phyloP scores from a whole-genome alignment of 2,797 vertebrate genomes.

The Platyrinchus mystaceus region DNA sequence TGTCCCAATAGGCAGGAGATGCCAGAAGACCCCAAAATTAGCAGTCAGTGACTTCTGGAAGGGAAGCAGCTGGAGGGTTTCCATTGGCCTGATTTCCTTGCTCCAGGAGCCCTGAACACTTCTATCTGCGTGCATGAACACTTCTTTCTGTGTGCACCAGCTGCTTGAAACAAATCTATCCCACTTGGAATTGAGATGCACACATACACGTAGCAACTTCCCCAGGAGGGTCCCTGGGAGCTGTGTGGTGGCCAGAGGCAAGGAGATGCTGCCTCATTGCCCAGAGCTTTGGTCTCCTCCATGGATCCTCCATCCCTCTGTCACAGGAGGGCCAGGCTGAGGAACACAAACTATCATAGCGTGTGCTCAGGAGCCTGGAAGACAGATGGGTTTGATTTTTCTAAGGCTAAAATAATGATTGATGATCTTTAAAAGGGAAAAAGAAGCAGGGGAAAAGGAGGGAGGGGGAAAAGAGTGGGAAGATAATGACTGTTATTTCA shows the following conservation, averaged over 20 bases:
- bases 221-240: not conserved
- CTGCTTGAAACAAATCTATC: not conserved
- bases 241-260: not conserved
- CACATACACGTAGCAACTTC: rapidly evolving
- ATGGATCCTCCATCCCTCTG: not conserved
- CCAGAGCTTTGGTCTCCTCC: not conserved
- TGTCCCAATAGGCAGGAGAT: not conserved
- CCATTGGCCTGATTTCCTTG: not conserved
- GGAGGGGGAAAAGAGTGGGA: not conserved
- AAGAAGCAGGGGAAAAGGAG: not conserved
- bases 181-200: not conserved
- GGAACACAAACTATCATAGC: not conserved
- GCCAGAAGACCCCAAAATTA: rapidly evolving
- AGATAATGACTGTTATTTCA: slow-evolving; percentile 40
- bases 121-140: not conserved
- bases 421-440: slow-evolving; percentile 41
- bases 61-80: not conserved
- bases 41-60: not conserved
- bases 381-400: slow-evolving; percentile 53
- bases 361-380: not conserved
- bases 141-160: not conserved
- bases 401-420: slow-evolving; percentile 50
- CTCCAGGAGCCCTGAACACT: not conserved
- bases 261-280: not conserved
- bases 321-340: not conserved